These are phyloP conservation scores for Chroicocephalus ridibundus DNA, from an alignment of 2,113 vertebrate genomes.

Conservation along the genomic window DNA sequence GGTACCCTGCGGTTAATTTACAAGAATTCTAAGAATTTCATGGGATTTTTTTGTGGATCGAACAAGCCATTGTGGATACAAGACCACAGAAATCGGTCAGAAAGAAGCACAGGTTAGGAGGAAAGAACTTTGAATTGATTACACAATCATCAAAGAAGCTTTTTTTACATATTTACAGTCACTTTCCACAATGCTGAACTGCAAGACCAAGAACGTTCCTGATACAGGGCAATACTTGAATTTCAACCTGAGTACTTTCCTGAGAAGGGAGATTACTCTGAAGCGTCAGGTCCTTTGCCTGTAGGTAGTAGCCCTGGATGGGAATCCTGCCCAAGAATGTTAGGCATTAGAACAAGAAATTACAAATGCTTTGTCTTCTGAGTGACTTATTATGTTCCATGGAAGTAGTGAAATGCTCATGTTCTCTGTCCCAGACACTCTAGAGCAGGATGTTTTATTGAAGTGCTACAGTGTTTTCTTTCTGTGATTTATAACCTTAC, in stretches of 20 bases:
- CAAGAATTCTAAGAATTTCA: background rate
- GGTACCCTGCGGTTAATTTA: background rate
- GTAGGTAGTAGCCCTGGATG: background rate
- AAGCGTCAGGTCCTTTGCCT: background rate
- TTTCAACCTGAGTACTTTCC: background rate
- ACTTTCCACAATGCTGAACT: background rate
- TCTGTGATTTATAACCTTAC: conserved; percentile 30
- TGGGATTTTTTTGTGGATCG: background rate
- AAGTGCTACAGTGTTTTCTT: background rate
- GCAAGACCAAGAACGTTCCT: background rate
- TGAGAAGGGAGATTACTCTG: background rate
- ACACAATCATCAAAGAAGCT: background rate
- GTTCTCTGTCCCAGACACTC: conserved; percentile 59
- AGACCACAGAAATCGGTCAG: background rate
- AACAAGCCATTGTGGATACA: background rate
- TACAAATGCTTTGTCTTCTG: conserved; percentile 18
- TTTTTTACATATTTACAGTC: background rate
- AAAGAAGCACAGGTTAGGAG: background rate
- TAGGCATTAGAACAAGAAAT: conserved; percentile 28
- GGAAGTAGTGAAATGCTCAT: background rate
- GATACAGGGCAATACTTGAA: background rate
- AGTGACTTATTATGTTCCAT: conserved; percentile 18
- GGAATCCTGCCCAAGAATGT: background rate
- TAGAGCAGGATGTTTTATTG: conserved; percentile 32
- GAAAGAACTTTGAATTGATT: background rate